A percentile compares a stretch with the other conserved stretches of the same genome.
These are phyloP conservation scores for Lagocephalus sceleratus DNA, from an alignment of 2,797 vertebrate genomes.

Conservation along the genomic window DNA sequence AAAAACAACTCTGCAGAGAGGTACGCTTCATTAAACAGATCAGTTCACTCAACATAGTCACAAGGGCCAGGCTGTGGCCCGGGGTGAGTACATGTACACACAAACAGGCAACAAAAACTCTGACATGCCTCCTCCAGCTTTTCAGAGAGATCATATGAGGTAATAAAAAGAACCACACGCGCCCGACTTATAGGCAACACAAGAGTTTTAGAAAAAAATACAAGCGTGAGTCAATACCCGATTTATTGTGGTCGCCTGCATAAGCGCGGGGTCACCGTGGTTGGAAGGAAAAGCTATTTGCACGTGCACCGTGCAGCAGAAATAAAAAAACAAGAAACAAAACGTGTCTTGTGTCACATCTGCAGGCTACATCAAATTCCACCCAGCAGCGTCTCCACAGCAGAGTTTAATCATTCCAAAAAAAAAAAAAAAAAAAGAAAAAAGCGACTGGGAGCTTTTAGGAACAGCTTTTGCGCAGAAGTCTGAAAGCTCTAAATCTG, in stretches of 20 bases:
- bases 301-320: not conserved
- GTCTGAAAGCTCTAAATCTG: slow-evolving; percentile 34
- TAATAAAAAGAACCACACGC: slow-evolving; percentile 8
- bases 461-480: slow-evolving; percentile 12
- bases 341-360: not conserved
- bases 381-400: not conserved
- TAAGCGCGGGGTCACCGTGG: too few relatives aligned
- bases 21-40: not conserved
- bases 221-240: too few relatives aligned
- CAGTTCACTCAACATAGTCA: not conserved
- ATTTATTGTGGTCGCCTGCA: too few relatives aligned
- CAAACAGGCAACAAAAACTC: not conserved
- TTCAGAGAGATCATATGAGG: slow-evolving; percentile 9
- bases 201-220: too few relatives aligned
- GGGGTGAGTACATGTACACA: not conserved
- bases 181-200: slow-evolving; percentile 2
- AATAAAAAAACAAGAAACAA: not conserved
- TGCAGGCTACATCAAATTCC: not conserved
- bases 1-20: not conserved
- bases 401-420: not conserved
- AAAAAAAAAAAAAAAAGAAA: not conserved
- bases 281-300: too few relatives aligned
- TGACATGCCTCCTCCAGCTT: slow-evolving; percentile 3
- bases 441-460: not conserved
- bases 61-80: not conserved